These are phyloP conservation scores for Orchestes rusci DNA, from an alignment of 2,888 invertebrate species.

Conservation along the genomic window DNA sequence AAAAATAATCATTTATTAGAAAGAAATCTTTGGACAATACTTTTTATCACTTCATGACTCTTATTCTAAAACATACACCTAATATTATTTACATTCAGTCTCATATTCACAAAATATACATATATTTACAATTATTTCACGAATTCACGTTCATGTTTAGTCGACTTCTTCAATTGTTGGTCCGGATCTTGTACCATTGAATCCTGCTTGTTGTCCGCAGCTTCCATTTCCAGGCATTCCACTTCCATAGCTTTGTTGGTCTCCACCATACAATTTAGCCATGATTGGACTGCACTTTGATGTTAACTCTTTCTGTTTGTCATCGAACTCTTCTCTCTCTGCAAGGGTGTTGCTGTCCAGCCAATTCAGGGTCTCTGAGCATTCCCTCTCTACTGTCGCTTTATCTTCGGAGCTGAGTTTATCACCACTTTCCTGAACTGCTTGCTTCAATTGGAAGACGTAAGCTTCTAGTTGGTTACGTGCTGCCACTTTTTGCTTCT, in stretches of 20 bases:
- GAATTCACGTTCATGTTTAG: too few relatives aligned
- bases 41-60: too few relatives aligned
- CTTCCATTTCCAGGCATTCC: too few relatives aligned
- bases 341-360: conserved; percentile 57
- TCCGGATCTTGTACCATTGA: conserved; percentile 24
- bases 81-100: too few relatives aligned
- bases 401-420: conserved; percentile 51
- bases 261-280: conserved; percentile 46
- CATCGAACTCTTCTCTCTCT: conserved; percentile 60
- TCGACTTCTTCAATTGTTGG: conserved; percentile 41
- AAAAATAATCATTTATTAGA: too few relatives aligned
- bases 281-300: conserved; percentile 51
- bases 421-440: conserved; percentile 55
- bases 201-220: too few relatives aligned
- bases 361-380: conserved; percentile 61
- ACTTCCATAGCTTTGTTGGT: conserved; percentile 8
- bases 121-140: too few relatives aligned
- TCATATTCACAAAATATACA: too few relatives aligned
- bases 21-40: too few relatives aligned
- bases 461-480: conserved; percentile 67
- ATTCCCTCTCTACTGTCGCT: conserved; percentile 43
- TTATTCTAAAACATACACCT: too few relatives aligned
- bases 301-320: conserved; percentile 48
- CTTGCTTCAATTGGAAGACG: conserved; percentile 62
- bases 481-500: conserved; percentile 57